phyloP scores from a whole-genome alignment of 23 tunicate genomes.

The Styela plicata region DNA sequence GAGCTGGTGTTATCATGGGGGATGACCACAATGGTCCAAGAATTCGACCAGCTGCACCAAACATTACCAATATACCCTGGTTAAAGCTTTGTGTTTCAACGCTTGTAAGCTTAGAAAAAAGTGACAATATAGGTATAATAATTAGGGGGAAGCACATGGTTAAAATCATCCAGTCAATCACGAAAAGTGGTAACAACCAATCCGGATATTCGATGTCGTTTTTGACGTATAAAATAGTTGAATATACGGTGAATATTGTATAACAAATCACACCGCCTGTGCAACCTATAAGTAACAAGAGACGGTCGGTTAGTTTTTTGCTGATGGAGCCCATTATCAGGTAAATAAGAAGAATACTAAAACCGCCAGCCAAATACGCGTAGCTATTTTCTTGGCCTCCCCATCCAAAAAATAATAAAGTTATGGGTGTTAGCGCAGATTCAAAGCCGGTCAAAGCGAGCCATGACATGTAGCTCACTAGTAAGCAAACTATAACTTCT shows the following conservation, averaged over 20 bases:
- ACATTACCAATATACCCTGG: conserved; percentile 4
- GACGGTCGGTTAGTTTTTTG: neutral
- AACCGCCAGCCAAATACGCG: conserved; percentile 49
- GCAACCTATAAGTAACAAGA: conserved; percentile 5
- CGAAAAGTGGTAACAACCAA: conserved; percentile 20
- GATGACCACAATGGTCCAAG: conserved; percentile 29
- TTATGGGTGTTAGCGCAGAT: conserved; percentile 72
- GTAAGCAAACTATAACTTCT: conserved; percentile 77
- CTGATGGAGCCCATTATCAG: neutral
- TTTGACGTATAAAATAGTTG: neutral
- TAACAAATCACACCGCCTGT: conserved; percentile 1
- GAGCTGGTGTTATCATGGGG: neutral
- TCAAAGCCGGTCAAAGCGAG: conserved; percentile 70
- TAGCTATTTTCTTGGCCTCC: conserved; percentile 55
- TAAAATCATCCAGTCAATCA: neutral
- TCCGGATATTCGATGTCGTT: neutral
- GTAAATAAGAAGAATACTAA: conserved; percentile 12
- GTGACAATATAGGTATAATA: neutral
- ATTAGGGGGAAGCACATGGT: neutral
- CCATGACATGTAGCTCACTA: conserved; percentile 49
- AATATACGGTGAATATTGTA: neutral
- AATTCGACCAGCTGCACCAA: conserved; percentile 10
- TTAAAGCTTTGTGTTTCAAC: conserved; percentile 22
- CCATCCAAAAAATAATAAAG: conserved; percentile 53
- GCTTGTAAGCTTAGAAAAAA: conserved; percentile 20